Conservation (phyloP, 2,113 vertebrate genomes). For the Falcunculus frontatus region DNA sequence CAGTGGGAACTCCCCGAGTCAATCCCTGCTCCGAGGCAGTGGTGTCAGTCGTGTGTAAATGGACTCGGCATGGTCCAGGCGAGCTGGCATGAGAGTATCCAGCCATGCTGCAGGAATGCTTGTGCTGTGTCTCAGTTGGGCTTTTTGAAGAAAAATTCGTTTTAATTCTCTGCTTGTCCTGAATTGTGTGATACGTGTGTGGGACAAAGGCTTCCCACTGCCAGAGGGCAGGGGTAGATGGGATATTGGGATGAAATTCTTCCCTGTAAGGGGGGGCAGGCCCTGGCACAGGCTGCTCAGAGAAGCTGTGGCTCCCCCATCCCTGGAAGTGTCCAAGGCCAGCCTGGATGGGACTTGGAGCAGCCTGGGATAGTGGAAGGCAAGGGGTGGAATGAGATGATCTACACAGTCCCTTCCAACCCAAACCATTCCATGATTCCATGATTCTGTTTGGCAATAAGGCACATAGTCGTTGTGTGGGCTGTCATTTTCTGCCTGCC, state of each 20-base stretch:
- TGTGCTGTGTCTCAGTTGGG: not conserved
- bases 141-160: not conserved
- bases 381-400: not conserved
- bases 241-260: not conserved
- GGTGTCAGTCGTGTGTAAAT: not conserved
- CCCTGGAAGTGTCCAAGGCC: not conserved
- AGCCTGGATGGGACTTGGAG: not conserved
- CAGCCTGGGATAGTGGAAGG: accelerated
- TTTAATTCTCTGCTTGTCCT: not conserved
- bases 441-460: not conserved
- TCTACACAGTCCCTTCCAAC: not conserved
- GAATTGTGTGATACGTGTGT: not conserved
- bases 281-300: not conserved
- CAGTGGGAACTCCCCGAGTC: accelerated
- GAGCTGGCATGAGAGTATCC: not conserved
- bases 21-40: accelerated
- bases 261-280: not conserved
- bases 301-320: not conserved
- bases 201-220: not conserved
- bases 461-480: accelerated
- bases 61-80: accelerated
- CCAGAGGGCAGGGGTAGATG: not conserved
- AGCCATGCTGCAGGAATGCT: not conserved
- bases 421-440: no score
- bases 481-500: not conserved